Percentiles rank a stretch among this genome's conserved stretches.
Conservation (phyloP, 1,140 invertebrate genomes). For the Bombus terrestris region DNA sequence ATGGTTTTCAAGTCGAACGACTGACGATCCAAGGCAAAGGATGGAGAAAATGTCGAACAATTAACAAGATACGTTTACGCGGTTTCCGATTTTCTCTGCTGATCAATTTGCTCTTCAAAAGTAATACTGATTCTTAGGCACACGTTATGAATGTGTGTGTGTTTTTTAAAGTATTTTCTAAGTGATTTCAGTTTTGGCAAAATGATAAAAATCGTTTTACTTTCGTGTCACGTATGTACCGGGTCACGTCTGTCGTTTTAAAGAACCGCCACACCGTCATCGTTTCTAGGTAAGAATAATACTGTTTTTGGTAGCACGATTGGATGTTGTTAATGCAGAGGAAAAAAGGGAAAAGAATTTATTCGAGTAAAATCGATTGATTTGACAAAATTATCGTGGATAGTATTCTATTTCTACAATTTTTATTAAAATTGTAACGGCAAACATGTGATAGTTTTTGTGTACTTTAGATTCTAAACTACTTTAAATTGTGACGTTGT, state of each 20-base stretch:
- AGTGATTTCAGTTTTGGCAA: background rate
- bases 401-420: background rate
- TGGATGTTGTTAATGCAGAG: background rate
- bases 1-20: background rate
- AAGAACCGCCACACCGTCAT: background rate
- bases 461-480: background rate
- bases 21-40: background rate
- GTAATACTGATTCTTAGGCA: background rate
- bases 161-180: background rate
- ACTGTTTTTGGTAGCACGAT: background rate
- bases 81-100: background rate
- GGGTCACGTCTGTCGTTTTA: background rate
- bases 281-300: background rate
- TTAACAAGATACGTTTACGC: background rate
- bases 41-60: background rate
- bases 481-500: background rate
- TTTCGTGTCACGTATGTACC: conserved; percentile 12
- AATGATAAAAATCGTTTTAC: conserved; percentile 22
- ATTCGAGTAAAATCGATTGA: background rate
- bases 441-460: background rate
- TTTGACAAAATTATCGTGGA: background rate
- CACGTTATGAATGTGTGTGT: background rate
- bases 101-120: background rate
- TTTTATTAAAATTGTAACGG: background rate
- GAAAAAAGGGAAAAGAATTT: background rate